A percentile compares a stretch with the other conserved stretches of the same genome.
Conservation (phyloP, 2,797 vertebrate species). For the Scleropages formosus region DNA sequence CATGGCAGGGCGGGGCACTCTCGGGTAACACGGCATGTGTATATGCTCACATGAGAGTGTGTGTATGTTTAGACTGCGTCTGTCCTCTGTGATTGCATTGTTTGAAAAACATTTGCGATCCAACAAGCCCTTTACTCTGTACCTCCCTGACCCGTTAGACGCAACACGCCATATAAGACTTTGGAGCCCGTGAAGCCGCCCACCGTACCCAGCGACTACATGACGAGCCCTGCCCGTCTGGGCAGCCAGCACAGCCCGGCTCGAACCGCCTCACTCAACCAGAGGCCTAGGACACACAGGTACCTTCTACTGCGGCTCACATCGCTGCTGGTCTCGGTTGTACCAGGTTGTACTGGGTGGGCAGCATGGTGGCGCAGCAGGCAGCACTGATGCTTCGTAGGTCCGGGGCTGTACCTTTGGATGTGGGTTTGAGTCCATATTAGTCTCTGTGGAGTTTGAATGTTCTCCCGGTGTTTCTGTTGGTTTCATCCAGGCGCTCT, state of each 20-base stretch:
- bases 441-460: no score
- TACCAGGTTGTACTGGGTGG: no score
- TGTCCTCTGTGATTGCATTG: neutral
- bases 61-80: neutral
- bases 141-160: constrained; percentile 58
- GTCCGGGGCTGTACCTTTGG: no score
- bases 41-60: neutral
- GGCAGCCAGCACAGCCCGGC: constrained; percentile 91
- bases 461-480: no score
- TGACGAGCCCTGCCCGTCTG: constrained; percentile 93
- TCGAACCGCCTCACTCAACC: constrained; percentile 90
- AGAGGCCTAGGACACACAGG: constrained; percentile 97
- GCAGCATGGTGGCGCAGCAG: no score
- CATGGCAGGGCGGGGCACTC: constrained; percentile 91
- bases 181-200: constrained; percentile 96
- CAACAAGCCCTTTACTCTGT: neutral
- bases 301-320: constrained; percentile 50
- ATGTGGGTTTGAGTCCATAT: no score
- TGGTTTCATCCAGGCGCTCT: no score
- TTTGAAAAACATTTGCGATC: neutral
- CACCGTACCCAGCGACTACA: constrained; percentile 96
- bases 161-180: constrained; percentile 94
- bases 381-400: no score
- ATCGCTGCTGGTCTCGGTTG: no score
- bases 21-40: constrained; percentile 73